Conservation (phyloP, 2,797 vertebrate species). For the Carduelis carduelis region DNA sequence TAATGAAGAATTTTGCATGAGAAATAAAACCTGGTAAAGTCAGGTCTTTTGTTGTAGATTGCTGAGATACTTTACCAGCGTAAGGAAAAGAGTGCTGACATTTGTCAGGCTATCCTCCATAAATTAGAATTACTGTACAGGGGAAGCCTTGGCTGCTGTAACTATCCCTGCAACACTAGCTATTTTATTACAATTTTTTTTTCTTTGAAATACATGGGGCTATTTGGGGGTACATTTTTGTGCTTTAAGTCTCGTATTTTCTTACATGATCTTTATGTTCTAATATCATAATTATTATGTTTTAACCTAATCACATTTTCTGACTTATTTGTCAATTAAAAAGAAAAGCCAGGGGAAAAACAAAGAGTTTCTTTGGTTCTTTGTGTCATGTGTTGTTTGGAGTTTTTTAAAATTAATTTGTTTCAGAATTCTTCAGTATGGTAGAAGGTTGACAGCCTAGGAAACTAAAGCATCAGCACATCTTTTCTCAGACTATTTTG, state of each 20-base stretch:
- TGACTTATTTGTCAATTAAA: neutral
- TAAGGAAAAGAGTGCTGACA: neutral
- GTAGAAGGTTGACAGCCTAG: neutral
- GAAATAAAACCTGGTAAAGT: conserved; percentile 38
- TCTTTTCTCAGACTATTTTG: neutral
- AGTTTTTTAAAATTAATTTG: accelerated
- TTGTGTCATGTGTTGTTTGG: neutral
- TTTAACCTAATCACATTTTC: neutral
- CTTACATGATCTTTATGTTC: neutral
- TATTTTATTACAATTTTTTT: neutral
- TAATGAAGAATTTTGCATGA: conserved; percentile 32
- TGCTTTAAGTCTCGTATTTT: neutral
- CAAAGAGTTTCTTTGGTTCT: neutral
- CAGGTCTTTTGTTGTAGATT: conserved; percentile 39
- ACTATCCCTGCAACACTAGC: neutral
- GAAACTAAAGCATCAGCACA: neutral
- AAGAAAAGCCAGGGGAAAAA: neutral
- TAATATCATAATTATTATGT: neutral
- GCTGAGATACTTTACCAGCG: conserved; percentile 3
- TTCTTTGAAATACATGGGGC: neutral
- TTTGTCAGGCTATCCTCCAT: conserved; percentile 41
- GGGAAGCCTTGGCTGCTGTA: neutral
- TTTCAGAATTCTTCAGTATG: neutral
- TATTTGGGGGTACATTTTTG: neutral
- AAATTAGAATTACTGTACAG: neutral